Evolutionary conservation across 2,797 vertebrate genomes (phyloP).

Genomic region (Cryptoblepharus egeriae): DNA sequence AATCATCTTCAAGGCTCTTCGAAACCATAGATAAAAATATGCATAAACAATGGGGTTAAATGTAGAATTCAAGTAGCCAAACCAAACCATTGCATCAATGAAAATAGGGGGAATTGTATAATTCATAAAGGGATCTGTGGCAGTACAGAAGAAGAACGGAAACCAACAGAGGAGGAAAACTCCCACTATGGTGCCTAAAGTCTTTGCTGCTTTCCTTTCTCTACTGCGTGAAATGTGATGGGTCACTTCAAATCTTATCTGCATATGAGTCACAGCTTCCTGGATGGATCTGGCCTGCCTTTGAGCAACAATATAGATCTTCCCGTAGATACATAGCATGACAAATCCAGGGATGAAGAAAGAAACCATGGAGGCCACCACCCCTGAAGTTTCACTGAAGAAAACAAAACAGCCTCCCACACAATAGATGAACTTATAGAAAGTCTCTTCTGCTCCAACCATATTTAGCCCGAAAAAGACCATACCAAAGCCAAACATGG

Average conservation of each 20-base stretch:
- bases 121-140: constrained; percentile 75
- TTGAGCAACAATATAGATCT: constrained; percentile 84
- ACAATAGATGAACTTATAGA: constrained; percentile 71
- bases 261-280: constrained; percentile 53
- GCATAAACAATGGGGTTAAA: constrained; percentile 88
- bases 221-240: constrained; percentile 60
- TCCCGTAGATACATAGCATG: constrained; percentile 84
- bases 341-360: constrained; percentile 83
- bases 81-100: constrained; percentile 81
- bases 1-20: constrained; percentile 80
- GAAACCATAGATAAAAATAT: constrained; percentile 88
- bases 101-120: constrained; percentile 71
- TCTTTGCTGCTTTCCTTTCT: constrained; percentile 85
- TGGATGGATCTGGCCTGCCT: constrained; percentile 81
- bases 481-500: constrained; percentile 80
- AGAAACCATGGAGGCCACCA: constrained; percentile 73
- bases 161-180: constrained; percentile 84
- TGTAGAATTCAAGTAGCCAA: constrained; percentile 85
- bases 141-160: constrained; percentile 83
- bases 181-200: constrained; percentile 82
- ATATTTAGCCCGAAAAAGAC: constrained; percentile 80
- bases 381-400: constrained; percentile 78
- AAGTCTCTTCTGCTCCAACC: constrained; percentile 70
- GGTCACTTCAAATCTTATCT: constrained; percentile 58
- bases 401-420: constrained; percentile 78